Evolutionary conservation across 2,797 vertebrate genomes (phyloP).

Genomic region (Acanthurus tractus): DNA sequence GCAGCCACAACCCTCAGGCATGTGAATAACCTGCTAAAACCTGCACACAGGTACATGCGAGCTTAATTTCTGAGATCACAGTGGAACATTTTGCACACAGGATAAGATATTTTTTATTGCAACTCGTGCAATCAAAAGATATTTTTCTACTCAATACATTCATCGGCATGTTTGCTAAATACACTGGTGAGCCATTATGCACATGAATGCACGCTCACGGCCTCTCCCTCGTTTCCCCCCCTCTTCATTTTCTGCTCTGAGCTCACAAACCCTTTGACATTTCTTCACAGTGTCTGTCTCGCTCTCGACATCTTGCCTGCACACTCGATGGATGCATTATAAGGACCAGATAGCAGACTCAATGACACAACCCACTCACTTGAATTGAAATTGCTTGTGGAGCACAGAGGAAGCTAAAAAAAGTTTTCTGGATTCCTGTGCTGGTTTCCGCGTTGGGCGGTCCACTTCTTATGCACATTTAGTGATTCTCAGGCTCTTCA

Average conservation of each 20-base stretch:
- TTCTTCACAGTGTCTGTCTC: not conserved
- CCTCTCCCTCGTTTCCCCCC: conserved; percentile 9
- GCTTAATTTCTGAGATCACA: not conserved
- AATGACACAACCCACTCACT: not conserved
- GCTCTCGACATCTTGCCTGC: not conserved
- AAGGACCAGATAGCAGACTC: not conserved
- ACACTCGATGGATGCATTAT: not conserved
- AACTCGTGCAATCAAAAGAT: conserved; percentile 19
- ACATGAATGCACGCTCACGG: not conserved
- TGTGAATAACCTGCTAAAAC: conserved; percentile 12
- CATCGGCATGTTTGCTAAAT: conserved; percentile 6
- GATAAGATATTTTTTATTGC: not conserved
- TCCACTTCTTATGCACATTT: not conserved
- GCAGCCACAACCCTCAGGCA: conserved; percentile 10
- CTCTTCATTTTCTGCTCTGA: not conserved
- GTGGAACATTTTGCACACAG: not conserved
- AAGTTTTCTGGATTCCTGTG: not conserved
- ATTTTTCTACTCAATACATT: conserved; percentile 4
- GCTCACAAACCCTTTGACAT: not conserved
- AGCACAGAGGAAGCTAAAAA: no score
- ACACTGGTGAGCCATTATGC: not conserved
- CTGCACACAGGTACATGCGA: not conserved
- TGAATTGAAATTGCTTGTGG: not conserved
- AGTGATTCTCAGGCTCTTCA: no score
- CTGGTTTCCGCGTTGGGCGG: not conserved